Evolutionary conservation across 2,113 vertebrate genomes (phyloP), one percentile per base, ranked within the genome.

Genomic region (Picathartes gymnocephalus): DNA sequence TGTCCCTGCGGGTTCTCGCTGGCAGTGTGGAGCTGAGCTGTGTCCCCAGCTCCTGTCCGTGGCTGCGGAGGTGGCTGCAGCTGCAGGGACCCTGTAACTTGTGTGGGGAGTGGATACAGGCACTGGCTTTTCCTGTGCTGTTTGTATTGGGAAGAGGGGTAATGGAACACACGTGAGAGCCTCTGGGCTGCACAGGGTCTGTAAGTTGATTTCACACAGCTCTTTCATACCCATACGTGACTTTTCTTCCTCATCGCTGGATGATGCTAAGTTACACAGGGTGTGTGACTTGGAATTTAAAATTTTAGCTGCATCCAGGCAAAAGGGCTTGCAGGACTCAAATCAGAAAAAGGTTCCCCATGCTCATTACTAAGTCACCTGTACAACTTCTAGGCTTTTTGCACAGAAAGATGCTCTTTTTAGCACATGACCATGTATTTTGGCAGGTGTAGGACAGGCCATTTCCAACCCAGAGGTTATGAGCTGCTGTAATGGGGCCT

Each of bases 21-120:
- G 48, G 54, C 33, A 62, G 16, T 1, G 22, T 13, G 61, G 39
- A 58, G 37, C 6, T 45, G 58, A 69, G 74, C 71, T 57, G 3
- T 37, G n/a, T 66, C 39, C 78, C 78, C 47, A 20, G 51, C 20
- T 47, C 51, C 39, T 64, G 50, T 9, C n/a, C 64, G 1, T 40
- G 56, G 35, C 64, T 47, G 3, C 40, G 71, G 62, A 57, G 45
- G 28, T 73, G 58, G 44, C 80, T 31, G 24, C 22, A 12, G 69
- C 70, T 76, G 50, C 2, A 2, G 72, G 56, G 15, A 40, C 1
- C 0, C 0, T 6, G 5, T 11, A 7, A 12, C 28, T 44, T 24
- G 25, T 51, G 33, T 24, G 3, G 33, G 42, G 48, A 30, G 25
- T 65, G 0, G 2, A 25, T 45, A 22, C 23, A 48, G 62, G 68